phyloP scores from a whole-genome alignment of 2,797 vertebrate genomes.

The Myripristis murdjan region DNA sequence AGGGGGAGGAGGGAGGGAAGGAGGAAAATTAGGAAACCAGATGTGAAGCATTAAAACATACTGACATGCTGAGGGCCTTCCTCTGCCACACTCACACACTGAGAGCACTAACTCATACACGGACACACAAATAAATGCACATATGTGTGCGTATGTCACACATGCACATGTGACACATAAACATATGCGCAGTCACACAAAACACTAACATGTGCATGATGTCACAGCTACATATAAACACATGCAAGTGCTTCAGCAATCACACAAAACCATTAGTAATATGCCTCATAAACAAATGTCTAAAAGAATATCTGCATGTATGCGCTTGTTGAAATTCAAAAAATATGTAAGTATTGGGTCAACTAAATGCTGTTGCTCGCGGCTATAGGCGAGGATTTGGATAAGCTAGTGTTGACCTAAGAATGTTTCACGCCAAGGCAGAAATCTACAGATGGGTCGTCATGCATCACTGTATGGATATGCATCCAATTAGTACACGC shows the following conservation, averaged over 20 bases:
- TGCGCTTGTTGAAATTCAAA: constrained; percentile 30
- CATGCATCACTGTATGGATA: constrained; percentile 73
- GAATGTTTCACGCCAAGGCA: constrained; percentile 51
- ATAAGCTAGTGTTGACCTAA: constrained; percentile 55
- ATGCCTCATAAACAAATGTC: constrained; percentile 41
- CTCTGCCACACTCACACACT: constrained; percentile 81
- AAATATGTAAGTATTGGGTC: constrained; percentile 34
- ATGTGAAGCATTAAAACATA: constrained; percentile 89
- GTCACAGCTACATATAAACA: constrained; percentile 38
- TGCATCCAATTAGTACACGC: constrained; percentile 78
- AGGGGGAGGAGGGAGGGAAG: constrained; percentile 61
- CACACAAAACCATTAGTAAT: constrained; percentile 37
- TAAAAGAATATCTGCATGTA: constrained; percentile 26
- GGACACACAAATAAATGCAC: constrained; percentile 63
- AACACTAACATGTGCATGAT: constrained; percentile 48
- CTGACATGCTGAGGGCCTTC: constrained; percentile 85
- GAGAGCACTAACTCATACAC: constrained; percentile 79
- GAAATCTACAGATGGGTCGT: constrained; percentile 73
- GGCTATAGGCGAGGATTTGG: constrained; percentile 27
- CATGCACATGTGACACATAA: constrained; percentile 29
- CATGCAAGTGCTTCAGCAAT: constrained; percentile 33
- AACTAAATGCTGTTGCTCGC: constrained; percentile 22
- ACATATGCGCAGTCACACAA: constrained; percentile 36
- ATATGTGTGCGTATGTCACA: constrained; percentile 52
- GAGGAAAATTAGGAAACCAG: constrained; percentile 89